Evolutionary conservation across 1,140 invertebrate species (phyloP).

Genomic region (Zaprionus vittiger): DNA sequence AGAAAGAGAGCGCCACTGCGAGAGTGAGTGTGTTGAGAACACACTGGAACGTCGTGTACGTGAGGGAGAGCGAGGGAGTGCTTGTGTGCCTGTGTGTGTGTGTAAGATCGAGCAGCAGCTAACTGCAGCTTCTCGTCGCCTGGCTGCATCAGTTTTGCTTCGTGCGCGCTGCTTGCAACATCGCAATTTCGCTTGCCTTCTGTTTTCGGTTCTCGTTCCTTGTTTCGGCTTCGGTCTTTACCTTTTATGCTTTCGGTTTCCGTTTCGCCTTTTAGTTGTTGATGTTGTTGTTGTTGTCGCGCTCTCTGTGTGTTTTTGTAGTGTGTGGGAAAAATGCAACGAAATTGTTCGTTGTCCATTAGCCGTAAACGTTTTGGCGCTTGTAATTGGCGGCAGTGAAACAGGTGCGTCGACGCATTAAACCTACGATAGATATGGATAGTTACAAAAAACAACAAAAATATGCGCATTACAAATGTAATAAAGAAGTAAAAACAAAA

Average conservation of each 20-base stretch:
- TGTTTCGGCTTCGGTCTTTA: conserved; percentile 18
- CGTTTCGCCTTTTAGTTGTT: conserved; percentile 10
- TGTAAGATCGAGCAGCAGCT: conserved; percentile 48
- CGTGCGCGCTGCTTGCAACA: conserved; percentile 68
- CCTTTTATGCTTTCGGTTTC: conserved; percentile 28
- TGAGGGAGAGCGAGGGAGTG: conserved; percentile 34
- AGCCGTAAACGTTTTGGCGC: conserved; percentile 71
- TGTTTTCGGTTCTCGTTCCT: conserved; percentile 13
- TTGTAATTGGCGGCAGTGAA: conserved; percentile 75
- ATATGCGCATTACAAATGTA: conserved; percentile 16
- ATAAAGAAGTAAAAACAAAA: conserved; percentile 18
- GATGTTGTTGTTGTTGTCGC: neutral
- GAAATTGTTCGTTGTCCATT: conserved; percentile 60
- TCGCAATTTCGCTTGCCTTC: conserved; percentile 28
- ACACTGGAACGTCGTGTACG: conserved; percentile 14
- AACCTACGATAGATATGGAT: conserved; percentile 20
- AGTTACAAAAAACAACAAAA: conserved; percentile 16
- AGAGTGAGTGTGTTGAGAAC: conserved; percentile 27
- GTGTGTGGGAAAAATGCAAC: conserved; percentile 54
- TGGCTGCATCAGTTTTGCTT: conserved; percentile 72
- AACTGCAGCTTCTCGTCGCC: conserved; percentile 55
- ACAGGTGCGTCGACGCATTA: conserved; percentile 69
- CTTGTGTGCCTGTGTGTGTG: neutral
- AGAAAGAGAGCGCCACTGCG: conserved; percentile 12
- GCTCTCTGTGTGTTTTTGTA: conserved; percentile 13